phyloP scores from a whole-genome alignment of 1,140 invertebrate species.

The Nasonia vitripennis region DNA sequence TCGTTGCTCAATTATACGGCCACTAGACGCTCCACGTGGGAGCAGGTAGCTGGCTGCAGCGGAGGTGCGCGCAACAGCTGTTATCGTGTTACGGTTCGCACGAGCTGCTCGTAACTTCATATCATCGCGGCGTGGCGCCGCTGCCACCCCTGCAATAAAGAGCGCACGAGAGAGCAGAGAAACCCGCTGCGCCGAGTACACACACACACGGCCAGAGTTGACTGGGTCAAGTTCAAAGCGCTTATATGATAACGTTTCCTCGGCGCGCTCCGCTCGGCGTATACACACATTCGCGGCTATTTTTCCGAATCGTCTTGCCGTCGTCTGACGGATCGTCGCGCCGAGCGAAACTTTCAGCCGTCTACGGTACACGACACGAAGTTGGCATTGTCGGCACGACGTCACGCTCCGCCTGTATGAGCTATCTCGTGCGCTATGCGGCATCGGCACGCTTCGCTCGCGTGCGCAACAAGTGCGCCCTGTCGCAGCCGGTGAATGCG shows the following conservation, averaged over 20 bases:
- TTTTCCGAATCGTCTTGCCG: too few species aligned
- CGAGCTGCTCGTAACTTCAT: slow-evolving; percentile 70
- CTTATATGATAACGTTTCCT: slow-evolving; percentile 70
- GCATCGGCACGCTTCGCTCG: neutral
- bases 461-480: slow-evolving; percentile 6
- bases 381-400: neutral
- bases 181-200: neutral
- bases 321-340: too few species aligned
- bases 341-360: too few species aligned
- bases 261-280: slow-evolving; percentile 38
- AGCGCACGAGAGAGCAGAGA: slow-evolving; percentile 10
- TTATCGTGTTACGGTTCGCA: slow-evolving; percentile 71
- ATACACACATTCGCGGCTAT: neutral
- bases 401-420: neutral
- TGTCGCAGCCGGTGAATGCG: neutral
- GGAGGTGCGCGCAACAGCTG: slow-evolving; percentile 67
- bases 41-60: slow-evolving; percentile 24
- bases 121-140: slow-evolving; percentile 59
- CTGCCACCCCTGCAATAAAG: slow-evolving; percentile 44
- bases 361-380: neutral
- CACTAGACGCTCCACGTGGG: neutral
- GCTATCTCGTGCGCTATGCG: neutral
- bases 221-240: slow-evolving; percentile 72
- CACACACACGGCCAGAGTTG: neutral
- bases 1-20: neutral